Percentiles rank a stretch among this genome's conserved stretches.
Evolutionary conservation across 2,888 invertebrate genomes (phyloP).

Genomic region (Elmis aenea): DNA sequence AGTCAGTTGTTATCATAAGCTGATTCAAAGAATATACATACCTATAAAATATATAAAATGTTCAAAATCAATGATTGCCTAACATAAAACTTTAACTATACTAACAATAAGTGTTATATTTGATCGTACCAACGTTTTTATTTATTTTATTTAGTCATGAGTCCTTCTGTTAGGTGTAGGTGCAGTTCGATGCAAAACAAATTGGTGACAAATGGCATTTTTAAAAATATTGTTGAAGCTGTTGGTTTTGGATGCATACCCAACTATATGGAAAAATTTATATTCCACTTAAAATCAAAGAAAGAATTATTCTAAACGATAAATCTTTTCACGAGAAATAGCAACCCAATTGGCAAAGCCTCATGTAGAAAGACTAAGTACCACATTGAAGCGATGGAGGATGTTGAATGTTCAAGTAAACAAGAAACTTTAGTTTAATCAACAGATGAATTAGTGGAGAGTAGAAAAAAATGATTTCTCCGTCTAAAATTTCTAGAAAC

Average conservation of each 20-base stretch:
- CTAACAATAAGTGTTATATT: too few species aligned
- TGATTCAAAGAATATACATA: too few species aligned
- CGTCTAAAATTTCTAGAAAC: constrained; percentile 2
- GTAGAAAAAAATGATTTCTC: background rate
- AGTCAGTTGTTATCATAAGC: too few species aligned
- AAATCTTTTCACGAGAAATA: constrained; percentile 1
- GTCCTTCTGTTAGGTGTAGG: too few species aligned
- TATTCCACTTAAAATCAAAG: constrained; percentile 1
- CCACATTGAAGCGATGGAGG: constrained; percentile 1
- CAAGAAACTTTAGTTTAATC: constrained; percentile 1
- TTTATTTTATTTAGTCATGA: too few species aligned
- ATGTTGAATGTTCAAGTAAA: constrained; percentile 2
- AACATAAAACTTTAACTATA: too few species aligned
- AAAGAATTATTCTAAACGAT: background rate
- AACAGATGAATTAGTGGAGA: constrained; percentile 1
- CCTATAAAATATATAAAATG: too few species aligned
- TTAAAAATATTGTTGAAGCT: constrained; percentile 1
- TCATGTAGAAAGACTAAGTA: constrained; percentile 3
- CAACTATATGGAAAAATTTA: constrained; percentile 3
- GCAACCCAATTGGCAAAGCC: background rate
- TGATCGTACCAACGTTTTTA: too few species aligned
- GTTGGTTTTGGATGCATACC: constrained; percentile 4
- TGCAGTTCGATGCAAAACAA: constrained; percentile 1
- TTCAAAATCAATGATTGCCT: too few species aligned
- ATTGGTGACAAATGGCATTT: background rate